Percentiles rank a stretch among this genome's conserved stretches.
These are phyloP conservation scores for Trematocara unimaculatum DNA, from an alignment of 2,113 vertebrate species.

Conservation along the genomic window DNA sequence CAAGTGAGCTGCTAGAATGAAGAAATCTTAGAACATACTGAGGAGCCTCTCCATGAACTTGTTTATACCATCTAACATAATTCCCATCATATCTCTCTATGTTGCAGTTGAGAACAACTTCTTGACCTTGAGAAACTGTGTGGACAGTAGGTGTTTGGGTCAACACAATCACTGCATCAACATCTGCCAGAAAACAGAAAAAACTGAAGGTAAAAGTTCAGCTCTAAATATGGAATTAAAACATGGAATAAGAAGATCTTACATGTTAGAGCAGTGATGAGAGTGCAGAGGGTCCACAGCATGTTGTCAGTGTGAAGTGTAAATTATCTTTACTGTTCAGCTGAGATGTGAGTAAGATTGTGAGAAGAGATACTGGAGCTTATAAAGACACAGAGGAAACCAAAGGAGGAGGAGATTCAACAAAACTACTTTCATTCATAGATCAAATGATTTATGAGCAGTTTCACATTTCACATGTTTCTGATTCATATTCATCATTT, in stretches of 20 bases:
- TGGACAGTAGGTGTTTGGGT: conserved; percentile 1
- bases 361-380: background rate
- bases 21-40: background rate
- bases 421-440: rapidly evolving
- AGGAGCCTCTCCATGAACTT: conserved; percentile 22
- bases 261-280: background rate
- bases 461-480: background rate
- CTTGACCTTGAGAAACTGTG: conserved; percentile 11
- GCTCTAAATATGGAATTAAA: background rate
- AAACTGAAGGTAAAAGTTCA: rapidly evolving
- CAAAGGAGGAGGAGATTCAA: background rate
- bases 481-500: too few relatives aligned
- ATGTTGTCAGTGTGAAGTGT: background rate
- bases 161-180: background rate
- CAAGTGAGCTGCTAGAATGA: rapidly evolving
- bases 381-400: background rate
- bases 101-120: conserved; percentile 31
- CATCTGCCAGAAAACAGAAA: background rate
- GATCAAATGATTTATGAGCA: rapidly evolving
- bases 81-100: background rate
- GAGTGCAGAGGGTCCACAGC: background rate
- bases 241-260: background rate
- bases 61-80: conserved; percentile 5
- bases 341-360: background rate
- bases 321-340: background rate